phyloP scores from a whole-genome alignment of 2,113 vertebrate species.

The Thalassarche chlororhynchos region DNA sequence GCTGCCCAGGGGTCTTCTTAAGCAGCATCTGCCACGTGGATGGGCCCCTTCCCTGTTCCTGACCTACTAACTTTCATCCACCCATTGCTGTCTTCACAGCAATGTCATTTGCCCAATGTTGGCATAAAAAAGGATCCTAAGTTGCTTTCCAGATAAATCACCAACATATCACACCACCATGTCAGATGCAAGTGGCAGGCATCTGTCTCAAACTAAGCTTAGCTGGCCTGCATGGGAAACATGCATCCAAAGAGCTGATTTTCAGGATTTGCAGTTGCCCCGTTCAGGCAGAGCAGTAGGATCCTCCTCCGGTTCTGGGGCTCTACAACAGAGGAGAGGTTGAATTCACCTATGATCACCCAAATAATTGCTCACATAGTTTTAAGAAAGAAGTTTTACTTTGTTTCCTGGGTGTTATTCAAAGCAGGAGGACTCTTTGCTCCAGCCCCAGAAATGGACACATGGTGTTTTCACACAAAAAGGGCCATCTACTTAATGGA shows the following conservation, averaged over 20 bases:
- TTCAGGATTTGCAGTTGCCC: background rate
- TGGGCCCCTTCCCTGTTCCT: background rate
- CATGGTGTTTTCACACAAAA: background rate
- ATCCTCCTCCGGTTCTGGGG: background rate
- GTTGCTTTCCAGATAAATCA: background rate
- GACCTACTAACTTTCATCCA: background rate
- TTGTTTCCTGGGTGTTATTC: background rate
- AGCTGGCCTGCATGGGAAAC: background rate
- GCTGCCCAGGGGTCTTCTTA: background rate
- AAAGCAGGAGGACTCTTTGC: background rate
- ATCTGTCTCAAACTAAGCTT: background rate
- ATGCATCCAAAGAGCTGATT: background rate
- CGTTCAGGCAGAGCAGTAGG: background rate
- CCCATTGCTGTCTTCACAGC: background rate
- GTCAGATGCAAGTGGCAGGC: background rate
- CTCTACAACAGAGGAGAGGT: background rate
- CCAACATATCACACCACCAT: background rate
- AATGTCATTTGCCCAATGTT: background rate
- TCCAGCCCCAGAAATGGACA: background rate
- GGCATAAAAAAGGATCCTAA: background rate
- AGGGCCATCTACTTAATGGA: background rate
- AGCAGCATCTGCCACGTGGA: background rate
- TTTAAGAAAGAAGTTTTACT: background rate
- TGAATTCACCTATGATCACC: background rate
- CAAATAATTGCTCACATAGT: background rate